These are phyloP conservation scores for Daubentonia madagascariensis DNA, from an alignment of 2,113 vertebrate genomes.

Conservation along the genomic window DNA sequence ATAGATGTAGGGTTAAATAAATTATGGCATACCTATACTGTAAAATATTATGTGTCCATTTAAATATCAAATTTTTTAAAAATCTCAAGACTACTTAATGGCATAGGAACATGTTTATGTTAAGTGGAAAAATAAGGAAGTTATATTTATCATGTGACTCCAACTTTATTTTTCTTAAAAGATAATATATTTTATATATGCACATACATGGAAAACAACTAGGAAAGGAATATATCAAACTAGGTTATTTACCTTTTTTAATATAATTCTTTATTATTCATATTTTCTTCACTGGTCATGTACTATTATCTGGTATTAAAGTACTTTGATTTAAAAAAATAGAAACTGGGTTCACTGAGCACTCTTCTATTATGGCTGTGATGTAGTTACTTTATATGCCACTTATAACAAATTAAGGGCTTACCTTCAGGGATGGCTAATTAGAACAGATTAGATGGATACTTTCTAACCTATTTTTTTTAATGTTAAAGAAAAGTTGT, in stretches of 20 bases:
- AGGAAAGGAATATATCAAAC: no score
- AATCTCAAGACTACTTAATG: background rate
- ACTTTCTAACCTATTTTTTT: background rate
- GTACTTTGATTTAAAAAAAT: background rate
- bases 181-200: background rate
- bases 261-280: background rate
- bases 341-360: background rate
- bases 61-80: background rate
- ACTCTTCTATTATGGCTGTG: background rate
- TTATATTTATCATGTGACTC: background rate
- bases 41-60: background rate
- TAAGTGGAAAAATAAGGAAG: background rate
- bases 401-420: background rate
- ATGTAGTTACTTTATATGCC: background rate
- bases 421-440: background rate
- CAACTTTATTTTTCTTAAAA: conserved; percentile 25
- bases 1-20: background rate
- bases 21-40: background rate
- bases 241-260: background rate
- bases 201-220: background rate
- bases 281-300: background rate
- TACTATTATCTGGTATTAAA: background rate
- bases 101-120: background rate
- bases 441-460: background rate
- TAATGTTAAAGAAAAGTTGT: background rate